phyloP scores from a whole-genome alignment of 2,888 invertebrate genomes.

The Archips xylosteana region DNA sequence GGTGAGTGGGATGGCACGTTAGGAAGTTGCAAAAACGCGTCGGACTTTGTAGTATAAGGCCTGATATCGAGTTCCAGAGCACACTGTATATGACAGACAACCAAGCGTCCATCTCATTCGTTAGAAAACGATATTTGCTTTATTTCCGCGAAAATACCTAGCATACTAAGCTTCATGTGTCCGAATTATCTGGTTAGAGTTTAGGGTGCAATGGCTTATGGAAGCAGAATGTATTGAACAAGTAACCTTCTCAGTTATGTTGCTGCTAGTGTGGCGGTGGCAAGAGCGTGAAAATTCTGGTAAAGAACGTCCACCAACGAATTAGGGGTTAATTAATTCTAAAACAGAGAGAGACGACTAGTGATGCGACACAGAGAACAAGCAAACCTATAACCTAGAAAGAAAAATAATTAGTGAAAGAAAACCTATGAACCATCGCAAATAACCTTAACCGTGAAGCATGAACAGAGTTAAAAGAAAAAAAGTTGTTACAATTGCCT shows the following conservation, averaged over 20 bases:
- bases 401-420: conserved; percentile 29
- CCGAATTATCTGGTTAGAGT: no score
- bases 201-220: no score
- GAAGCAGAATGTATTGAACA: not conserved
- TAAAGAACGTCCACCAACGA: not conserved
- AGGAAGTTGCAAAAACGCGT: no score
- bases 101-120: no score
- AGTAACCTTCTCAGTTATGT: not conserved
- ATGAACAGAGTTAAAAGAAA: conserved; percentile 20
- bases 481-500: not conserved
- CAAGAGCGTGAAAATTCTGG: not conserved
- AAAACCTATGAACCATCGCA: conserved; percentile 30
- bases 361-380: conserved; percentile 22
- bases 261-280: not conserved
- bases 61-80: no score
- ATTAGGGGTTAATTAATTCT: not conserved
- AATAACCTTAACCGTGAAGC: conserved; percentile 33
- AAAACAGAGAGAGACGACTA: conserved; percentile 17
- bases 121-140: no score
- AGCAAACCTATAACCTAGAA: conserved; percentile 34
- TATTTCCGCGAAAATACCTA: no score
- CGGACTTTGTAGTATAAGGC: no score
- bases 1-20: no score
- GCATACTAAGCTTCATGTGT: no score
- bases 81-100: no score